Evolutionary conservation across 1,140 invertebrate genomes (phyloP).

Genomic region (Drosophila subobscura): DNA sequence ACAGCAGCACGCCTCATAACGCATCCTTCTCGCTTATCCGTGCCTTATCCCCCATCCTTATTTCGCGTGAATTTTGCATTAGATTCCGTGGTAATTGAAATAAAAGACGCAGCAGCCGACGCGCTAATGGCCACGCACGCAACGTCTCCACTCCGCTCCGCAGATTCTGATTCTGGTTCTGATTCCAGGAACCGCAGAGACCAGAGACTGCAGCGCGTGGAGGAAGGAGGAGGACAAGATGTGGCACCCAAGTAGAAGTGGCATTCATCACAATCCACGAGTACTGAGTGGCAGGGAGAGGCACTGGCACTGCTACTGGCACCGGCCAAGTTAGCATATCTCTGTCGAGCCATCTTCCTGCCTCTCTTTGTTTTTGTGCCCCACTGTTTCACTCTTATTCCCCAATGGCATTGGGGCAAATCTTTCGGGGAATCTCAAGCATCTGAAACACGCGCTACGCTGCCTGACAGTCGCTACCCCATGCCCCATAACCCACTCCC

Average conservation of each 20-base stretch:
- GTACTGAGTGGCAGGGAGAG: constrained; percentile 1
- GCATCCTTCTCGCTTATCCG: constrained; percentile 10
- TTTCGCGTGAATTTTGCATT: constrained; percentile 57
- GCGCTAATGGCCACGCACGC: constrained; percentile 57
- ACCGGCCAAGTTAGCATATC: constrained; percentile 30
- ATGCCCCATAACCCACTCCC: background rate
- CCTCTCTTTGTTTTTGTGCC: no score
- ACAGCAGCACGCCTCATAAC: constrained; percentile 33
- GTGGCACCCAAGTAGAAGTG: constrained; percentile 19
- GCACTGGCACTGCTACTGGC: background rate
- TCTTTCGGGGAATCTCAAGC: constrained; percentile 75
- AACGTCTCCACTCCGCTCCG: constrained; percentile 21
- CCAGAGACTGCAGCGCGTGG: background rate
- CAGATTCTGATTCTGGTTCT: background rate
- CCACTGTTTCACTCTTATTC: constrained; percentile 2
- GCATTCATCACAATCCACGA: constrained; percentile 46
- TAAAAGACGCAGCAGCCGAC: constrained; percentile 59
- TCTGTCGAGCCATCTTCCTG: background rate
- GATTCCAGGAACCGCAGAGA: constrained; percentile 27
- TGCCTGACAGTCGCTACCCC: constrained; percentile 50
- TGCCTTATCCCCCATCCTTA: background rate
- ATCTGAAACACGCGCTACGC: constrained; percentile 66
- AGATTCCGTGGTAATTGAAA: constrained; percentile 73
- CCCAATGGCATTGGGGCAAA: constrained; percentile 46
- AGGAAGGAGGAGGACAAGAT: no score